These are phyloP conservation scores for Sebastes paucispinis DNA, from an alignment of 2,797 vertebrate species.

Conservation along the genomic window DNA sequence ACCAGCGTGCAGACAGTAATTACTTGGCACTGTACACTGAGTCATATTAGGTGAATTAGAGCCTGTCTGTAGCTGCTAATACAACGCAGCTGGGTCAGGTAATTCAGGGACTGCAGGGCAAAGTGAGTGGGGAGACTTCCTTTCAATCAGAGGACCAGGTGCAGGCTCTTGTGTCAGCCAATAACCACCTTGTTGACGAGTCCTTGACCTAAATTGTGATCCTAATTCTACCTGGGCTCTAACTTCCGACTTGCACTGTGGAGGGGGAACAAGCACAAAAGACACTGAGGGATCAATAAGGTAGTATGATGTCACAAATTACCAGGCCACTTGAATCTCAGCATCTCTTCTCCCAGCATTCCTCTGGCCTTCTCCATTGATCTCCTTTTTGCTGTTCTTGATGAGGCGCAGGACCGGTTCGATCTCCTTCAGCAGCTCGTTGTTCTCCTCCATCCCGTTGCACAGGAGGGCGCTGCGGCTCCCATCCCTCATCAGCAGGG, in stretches of 20 bases:
- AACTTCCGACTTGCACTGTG: neutral
- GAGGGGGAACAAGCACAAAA: conserved; percentile 18
- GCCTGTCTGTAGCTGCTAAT: conserved; percentile 35
- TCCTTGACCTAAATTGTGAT: conserved; percentile 34
- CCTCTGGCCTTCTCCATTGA: conserved; percentile 82
- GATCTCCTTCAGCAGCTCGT: conserved; percentile 92
- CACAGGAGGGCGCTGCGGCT: conserved; percentile 71
- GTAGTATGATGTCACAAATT: conserved; percentile 62
- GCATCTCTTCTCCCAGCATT: conserved; percentile 85
- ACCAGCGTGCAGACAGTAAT: conserved; percentile 46
- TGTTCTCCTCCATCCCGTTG: conserved; percentile 87
- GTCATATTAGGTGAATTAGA: conserved; percentile 45
- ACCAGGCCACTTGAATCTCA: conserved; percentile 95
- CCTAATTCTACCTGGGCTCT: conserved; percentile 24
- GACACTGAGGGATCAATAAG: conserved; percentile 40
- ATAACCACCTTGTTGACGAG: conserved; percentile 18
- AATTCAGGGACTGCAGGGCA: conserved; percentile 21
- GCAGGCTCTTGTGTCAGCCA: conserved; percentile 26
- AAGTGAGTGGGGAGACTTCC: conserved; percentile 8
- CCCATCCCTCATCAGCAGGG: conserved; percentile 74
- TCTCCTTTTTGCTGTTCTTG: conserved; percentile 82
- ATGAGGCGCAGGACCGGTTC: conserved; percentile 92
- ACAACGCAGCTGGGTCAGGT: conserved; percentile 39
- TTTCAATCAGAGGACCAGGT: conserved; percentile 38
- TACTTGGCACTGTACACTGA: conserved; percentile 47